Base-by-base conservation (phyloP, 1,140 invertebrate genomes). In the Drosophila burlai region DNA sequence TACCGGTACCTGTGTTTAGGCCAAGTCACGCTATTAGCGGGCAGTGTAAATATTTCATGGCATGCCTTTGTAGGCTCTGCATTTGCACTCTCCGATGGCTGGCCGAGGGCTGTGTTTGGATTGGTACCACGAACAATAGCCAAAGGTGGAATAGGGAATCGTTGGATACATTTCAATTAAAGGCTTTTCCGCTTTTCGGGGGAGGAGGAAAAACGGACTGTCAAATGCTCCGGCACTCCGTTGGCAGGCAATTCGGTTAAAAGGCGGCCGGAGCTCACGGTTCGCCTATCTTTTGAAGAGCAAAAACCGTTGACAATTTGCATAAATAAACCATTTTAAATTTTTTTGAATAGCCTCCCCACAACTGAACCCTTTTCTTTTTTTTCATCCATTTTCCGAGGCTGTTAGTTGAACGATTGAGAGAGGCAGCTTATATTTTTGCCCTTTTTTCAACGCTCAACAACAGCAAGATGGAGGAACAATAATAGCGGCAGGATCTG, bases 321-420 rank as follows among this genome's bases (percentile, higher is more conserved):
- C 76, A 79, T 79, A 79, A 79, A 72, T 69, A 79, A 79, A 79
- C 76, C 76, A 79, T 79, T 79, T 69, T 45, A 58, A 13, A 68
- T 69, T 43, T 43, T 43, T 54, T 55, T 72, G 26, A 49, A 0
- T 16, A 3, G 52, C 54, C 36, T n/a, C 36, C 21, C 66, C 36
- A n/a, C 52, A 38, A 45, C 54, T 43, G 63, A 61, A 49, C 74
- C 57, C 31, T 69, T 76, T 76, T 61, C 54, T 66, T 18, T 29
- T 34, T 42, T 42, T n/a, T 42, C 42, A 4, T 24, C 5, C 7
- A 18, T 64, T 62, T 59, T n/a, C 10, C 16, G 24, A 36, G 63
- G 6, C 38, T 67, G 47, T 55, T 49, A 42, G 62, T 31, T 43
- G 54, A 72, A 61, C 76, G 76, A 79, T 79, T 79, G 76, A 79